These are phyloP conservation scores for Drosophila buzzatii DNA, from an alignment of 2,888 invertebrate species.

Conservation along the genomic window DNA sequence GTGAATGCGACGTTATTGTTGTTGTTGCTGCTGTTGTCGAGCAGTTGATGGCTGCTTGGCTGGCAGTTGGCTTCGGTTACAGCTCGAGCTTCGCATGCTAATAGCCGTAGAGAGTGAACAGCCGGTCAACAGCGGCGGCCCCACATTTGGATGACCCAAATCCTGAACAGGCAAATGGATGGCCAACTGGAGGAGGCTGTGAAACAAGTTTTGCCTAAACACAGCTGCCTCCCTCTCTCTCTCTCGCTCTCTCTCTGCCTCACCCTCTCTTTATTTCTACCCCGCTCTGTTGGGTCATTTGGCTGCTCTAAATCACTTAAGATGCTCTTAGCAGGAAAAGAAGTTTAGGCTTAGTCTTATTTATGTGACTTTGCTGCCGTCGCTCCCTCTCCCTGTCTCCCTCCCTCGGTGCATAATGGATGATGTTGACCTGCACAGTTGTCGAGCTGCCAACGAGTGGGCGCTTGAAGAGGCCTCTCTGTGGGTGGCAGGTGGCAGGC, in stretches of 20 bases:
- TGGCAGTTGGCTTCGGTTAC: slow-evolving; percentile 64
- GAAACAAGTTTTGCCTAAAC: slow-evolving; percentile 27
- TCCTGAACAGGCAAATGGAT: slow-evolving; percentile 58
- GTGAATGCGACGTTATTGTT: slow-evolving; percentile 34
- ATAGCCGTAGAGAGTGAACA: slow-evolving; percentile 39
- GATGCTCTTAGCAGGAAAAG: slow-evolving; percentile 78
- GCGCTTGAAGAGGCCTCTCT: not conserved
- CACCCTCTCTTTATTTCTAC: not conserved
- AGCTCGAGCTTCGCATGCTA: slow-evolving; percentile 67
- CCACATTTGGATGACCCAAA: slow-evolving; percentile 79
- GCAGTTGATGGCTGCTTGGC: slow-evolving; percentile 50
- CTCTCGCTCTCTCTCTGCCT: not conserved
- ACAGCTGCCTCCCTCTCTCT: not conserved
- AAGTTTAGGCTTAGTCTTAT: slow-evolving; percentile 78
- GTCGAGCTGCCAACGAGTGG: slow-evolving; percentile 38
- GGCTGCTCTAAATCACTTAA: slow-evolving; percentile 79
- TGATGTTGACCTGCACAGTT: slow-evolving; percentile 74
- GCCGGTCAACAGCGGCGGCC: slow-evolving; percentile 58
- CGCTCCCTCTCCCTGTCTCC: not conserved
- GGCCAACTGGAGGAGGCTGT: slow-evolving; percentile 45
- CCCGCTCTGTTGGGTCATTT: slow-evolving; percentile 36
- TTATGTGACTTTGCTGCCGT: slow-evolving; percentile 55
- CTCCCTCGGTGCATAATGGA: slow-evolving; percentile 58
- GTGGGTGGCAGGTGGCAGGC: slow-evolving; percentile 60
- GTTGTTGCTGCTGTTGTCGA: slow-evolving; percentile 37